phyloP scores from a whole-genome alignment of 2,797 vertebrate species.

The Premnoplex brunnescens region DNA sequence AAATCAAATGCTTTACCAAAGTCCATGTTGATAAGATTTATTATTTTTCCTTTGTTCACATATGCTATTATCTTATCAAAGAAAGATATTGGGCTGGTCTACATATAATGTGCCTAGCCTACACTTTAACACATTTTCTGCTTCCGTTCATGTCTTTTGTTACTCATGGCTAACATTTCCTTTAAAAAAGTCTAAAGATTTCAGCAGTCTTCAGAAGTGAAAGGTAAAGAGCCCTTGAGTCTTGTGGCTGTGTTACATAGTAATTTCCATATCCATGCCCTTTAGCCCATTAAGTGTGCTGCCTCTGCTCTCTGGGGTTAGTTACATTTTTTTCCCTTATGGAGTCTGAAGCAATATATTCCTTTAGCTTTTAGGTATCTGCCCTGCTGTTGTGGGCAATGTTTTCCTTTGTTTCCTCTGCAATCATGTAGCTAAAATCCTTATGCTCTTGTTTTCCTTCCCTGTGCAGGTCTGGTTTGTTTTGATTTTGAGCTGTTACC shows the following conservation, averaged over 20 bases:
- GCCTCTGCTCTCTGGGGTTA: background rate
- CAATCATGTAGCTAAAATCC: background rate
- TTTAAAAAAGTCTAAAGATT: background rate
- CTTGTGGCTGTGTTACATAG: background rate
- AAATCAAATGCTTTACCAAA: conserved; percentile 29
- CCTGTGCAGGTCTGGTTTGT: background rate
- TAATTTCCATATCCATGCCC: background rate
- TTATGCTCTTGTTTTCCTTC: background rate
- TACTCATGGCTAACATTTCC: background rate
- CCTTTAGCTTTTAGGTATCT: background rate
- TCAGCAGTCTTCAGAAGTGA: background rate
- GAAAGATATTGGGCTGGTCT: background rate
- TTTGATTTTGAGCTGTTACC: background rate
- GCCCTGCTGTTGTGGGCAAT: background rate
- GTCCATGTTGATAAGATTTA: conserved; percentile 33
- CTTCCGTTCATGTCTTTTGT: background rate
- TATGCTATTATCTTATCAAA: conserved; percentile 4
- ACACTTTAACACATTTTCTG: conserved; percentile 13
- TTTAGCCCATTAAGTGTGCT: background rate
- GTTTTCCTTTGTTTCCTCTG: background rate
- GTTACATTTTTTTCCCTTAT: background rate
- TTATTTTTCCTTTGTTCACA: background rate
- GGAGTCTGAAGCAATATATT: background rate
- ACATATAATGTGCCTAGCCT: background rate
- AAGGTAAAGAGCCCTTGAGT: background rate